These are phyloP conservation scores for Xylota segnis DNA, from an alignment of 2,888 invertebrate genomes.

Conservation along the genomic window DNA sequence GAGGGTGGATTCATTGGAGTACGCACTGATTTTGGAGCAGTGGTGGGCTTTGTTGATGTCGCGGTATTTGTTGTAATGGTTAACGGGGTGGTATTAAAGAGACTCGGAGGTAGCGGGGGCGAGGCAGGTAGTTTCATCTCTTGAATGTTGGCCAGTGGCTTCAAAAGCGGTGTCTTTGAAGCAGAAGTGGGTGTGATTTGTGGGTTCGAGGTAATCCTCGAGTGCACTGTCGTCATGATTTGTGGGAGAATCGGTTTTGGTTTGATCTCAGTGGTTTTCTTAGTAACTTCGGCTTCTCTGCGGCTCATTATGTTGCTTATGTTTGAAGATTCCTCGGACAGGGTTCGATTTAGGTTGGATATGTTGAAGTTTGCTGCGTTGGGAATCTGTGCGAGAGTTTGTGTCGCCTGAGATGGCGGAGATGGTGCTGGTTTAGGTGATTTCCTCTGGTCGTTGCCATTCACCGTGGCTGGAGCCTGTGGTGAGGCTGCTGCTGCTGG, in stretches of 20 bases:
- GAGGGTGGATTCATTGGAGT: constrained; percentile 50
- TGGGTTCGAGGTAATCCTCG: constrained; percentile 38
- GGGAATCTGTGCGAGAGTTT: constrained; percentile 2
- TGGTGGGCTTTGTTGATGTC: constrained; percentile 58
- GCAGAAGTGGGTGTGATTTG: constrained; percentile 42
- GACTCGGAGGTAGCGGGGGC: constrained; percentile 83
- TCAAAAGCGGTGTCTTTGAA: constrained; percentile 68
- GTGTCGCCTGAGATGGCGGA: constrained; percentile 14
- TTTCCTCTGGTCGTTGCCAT: constrained; percentile 60
- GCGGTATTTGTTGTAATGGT: constrained; percentile 79
- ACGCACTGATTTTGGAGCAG: constrained; percentile 66
- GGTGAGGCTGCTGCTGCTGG: constrained; percentile 29
- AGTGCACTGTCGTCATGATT: constrained; percentile 63
- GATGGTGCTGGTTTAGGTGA: constrained; percentile 42
- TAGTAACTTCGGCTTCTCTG: constrained; percentile 41
- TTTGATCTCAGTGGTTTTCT: constrained; percentile 53
- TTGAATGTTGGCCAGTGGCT: constrained; percentile 78
- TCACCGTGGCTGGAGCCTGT: constrained; percentile 46
- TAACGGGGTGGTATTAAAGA: constrained; percentile 81
- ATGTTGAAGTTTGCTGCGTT: constrained; percentile 65
- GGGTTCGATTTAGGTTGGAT: constrained; percentile 78
- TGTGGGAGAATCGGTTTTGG: constrained; percentile 37
- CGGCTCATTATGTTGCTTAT: constrained; percentile 79
- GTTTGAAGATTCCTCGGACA: constrained; percentile 80
- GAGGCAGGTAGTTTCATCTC: constrained; percentile 81